Evolutionary conservation across 92 coral and sea anemone genomes (phyloP), one percentile per base, ranked within the genome.

Genomic region (Umimayanthus kanabou): DNA sequence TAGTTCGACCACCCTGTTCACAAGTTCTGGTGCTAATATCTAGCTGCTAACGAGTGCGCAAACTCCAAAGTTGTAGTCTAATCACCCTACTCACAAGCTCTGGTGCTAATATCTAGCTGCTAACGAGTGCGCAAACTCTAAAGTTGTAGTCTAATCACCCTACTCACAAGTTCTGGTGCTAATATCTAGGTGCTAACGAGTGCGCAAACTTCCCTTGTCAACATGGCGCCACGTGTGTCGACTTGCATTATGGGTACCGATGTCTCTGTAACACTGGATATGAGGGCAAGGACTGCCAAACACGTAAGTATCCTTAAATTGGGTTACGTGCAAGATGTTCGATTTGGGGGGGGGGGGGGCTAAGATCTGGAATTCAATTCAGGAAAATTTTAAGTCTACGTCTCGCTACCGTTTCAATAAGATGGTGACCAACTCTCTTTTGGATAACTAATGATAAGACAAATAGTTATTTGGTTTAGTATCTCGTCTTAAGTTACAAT

Each of bases 151-250:
- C 42, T 9, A 43, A 39, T 1, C 5, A 2, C 50, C 43, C 15
- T 40, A 7, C 29, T 42, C 28, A 76, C 28, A 39, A 5, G 55
- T 76, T 76, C 29, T 20, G 55, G 25, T 4, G 50, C 55, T 76
- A 7, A 13, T 39, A 9, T 80, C 18, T 71, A 83, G 87, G 87
- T 43, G 29, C 6, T 6, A 45, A 83, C 64, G 89, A 88, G 73
- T 94, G 96, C 53, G 65, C 33, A 22, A 82, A 47, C 61, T 80
- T 75, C 40, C 94, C 94, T 0, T 95, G 98, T 81, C 70, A 80
- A 39, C 85, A 90, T 86, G 94, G 96, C 2, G 98, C 92, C 15
- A 91, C 90, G 57, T 95, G 98, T 73, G 88, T 91, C 6, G 92
- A 91, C 74, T 87, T 95, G 73, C 80, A 85, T 43, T 80, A 83